Evolutionary conservation across 1,140 invertebrate genomes (phyloP).

Genomic region (Tetramorium alpestre): DNA sequence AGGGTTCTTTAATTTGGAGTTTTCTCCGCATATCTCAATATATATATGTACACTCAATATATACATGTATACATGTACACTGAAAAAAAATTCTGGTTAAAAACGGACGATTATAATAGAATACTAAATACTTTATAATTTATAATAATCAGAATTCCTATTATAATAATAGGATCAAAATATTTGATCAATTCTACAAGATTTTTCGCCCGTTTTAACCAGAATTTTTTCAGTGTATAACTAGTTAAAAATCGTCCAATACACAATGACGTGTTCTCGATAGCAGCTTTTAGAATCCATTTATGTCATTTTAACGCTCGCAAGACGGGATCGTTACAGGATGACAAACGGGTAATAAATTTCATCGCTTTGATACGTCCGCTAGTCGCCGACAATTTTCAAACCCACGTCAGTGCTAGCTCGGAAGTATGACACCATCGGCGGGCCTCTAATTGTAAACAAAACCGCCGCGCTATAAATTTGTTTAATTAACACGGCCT

Average conservation of each 20-base stretch:
- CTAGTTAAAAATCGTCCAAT: neutral
- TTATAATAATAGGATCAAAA: no score
- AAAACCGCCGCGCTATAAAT: slow-evolving; percentile 38
- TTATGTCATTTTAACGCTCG: slow-evolving; percentile 17
- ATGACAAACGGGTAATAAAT: slow-evolving; percentile 24
- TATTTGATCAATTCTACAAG: no score
- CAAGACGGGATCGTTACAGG: neutral
- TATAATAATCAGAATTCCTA: no score
- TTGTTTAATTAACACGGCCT: slow-evolving; percentile 54
- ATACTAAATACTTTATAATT: no score
- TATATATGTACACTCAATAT: no score
- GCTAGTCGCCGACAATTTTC: slow-evolving; percentile 1
- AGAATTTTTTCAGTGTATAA: no score
- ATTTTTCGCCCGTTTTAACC: no score
- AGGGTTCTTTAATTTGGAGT: neutral
- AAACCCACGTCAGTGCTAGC: neutral
- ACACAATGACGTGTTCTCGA: neutral
- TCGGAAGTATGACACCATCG: slow-evolving; percentile 6
- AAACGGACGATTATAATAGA: no score
- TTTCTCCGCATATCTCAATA: neutral
- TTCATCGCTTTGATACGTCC: slow-evolving; percentile 4
- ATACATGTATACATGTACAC: no score
- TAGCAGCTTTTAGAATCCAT: neutral
- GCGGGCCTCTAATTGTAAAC: slow-evolving; percentile 26
- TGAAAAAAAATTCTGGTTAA: no score